These are phyloP conservation scores for Nansenia antarctica DNA, from an alignment of 2,113 vertebrate genomes.

Conservation along the genomic window DNA sequence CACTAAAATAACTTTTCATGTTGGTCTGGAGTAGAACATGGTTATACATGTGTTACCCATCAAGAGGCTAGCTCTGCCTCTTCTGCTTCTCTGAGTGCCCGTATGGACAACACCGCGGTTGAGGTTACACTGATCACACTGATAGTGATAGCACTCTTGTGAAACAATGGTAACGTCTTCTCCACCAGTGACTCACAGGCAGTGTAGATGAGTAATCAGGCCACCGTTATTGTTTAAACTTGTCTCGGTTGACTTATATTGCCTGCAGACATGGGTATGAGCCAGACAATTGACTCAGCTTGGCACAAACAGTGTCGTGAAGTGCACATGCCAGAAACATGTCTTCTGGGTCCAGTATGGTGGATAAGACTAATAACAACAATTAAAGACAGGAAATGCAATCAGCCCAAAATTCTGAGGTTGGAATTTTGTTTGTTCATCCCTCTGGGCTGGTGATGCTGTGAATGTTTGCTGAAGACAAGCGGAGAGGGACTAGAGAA, in stretches of 20 bases:
- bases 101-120: neutral
- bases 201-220: constrained; percentile 67
- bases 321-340: neutral
- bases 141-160: constrained; percentile 31
- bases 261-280: constrained; percentile 67
- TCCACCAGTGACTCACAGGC: constrained; percentile 66
- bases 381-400: neutral
- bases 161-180: constrained; percentile 57
- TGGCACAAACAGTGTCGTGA: constrained; percentile 27
- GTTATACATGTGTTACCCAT: neutral
- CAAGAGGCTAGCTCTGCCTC: neutral
- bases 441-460: neutral
- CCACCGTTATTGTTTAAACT: constrained; percentile 66
- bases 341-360: neutral
- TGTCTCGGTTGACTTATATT: constrained; percentile 53
- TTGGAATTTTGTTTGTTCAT: neutral
- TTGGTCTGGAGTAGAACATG: neutral
- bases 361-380: neutral
- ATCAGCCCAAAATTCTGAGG: too few relatives aligned
- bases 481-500: neutral
- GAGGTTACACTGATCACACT: neutral
- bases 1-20: neutral
- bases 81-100: neutral
- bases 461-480: neutral
- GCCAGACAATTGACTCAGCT: constrained; percentile 56